Evolutionary conservation across 2,888 invertebrate genomes (phyloP).

Genomic region (Thyatira batis): DNA sequence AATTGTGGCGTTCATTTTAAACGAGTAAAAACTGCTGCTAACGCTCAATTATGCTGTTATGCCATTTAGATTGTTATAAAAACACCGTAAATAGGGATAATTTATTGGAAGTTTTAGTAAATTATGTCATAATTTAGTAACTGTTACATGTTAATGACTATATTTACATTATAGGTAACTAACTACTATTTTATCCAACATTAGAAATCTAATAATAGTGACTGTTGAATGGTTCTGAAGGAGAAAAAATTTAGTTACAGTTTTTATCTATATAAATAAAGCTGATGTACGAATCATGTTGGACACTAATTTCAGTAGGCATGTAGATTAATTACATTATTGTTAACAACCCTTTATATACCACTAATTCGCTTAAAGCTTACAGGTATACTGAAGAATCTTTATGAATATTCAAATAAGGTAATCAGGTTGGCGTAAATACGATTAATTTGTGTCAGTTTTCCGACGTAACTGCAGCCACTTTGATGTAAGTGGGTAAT

Average conservation of each 20-base stretch:
- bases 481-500: slow-evolving; percentile 29
- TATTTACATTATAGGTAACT: too few species aligned
- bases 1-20: slow-evolving; percentile 48
- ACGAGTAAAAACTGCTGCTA: slow-evolving; percentile 47
- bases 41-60: slow-evolving; percentile 39
- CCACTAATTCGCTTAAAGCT: slow-evolving; percentile 43
- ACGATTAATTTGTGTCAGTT: slow-evolving; percentile 53
- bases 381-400: slow-evolving; percentile 44
- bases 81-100: slow-evolving; percentile 10
- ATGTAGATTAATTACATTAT: not conserved
- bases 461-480: slow-evolving; percentile 25
- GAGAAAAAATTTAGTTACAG: too few species aligned
- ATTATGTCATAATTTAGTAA: not conserved
- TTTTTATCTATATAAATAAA: too few species aligned
- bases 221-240: too few species aligned
- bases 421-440: slow-evolving; percentile 51
- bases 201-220: too few species aligned
- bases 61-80: slow-evolving; percentile 18
- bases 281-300: too few species aligned
- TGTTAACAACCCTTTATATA: slow-evolving; percentile 20
- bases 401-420: slow-evolving; percentile 57
- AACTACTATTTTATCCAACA: too few species aligned
- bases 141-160: not conserved
- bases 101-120: not conserved
- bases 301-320: not conserved